Percentiles rank a stretch among this genome's conserved stretches.
These are phyloP conservation scores for Celastrina argiolus DNA, from an alignment of 2,888 invertebrate genomes.

Conservation along the genomic window DNA sequence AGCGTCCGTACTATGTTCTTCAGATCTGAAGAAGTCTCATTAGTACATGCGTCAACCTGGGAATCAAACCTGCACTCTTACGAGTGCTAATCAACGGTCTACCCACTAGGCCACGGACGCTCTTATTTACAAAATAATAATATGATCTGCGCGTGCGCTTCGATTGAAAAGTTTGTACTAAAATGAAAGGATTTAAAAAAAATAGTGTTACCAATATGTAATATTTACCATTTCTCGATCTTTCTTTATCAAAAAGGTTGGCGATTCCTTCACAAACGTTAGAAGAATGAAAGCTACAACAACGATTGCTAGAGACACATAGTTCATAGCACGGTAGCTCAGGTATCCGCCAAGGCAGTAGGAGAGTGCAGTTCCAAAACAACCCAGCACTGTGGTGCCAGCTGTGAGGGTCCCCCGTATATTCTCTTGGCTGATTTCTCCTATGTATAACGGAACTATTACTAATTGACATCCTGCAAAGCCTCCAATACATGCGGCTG, in stretches of 20 bases:
- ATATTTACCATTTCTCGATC: conserved; percentile 19
- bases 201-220: background rate
- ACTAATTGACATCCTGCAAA: conserved; percentile 33
- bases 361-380: conserved; percentile 27
- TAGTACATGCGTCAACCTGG: too few species aligned
- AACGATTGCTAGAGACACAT: conserved; percentile 40
- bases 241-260: conserved; percentile 29
- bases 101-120: too few species aligned
- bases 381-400: conserved; percentile 24
- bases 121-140: too few species aligned
- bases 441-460: conserved; percentile 37
- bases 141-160: too few species aligned
- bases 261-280: conserved; percentile 44
- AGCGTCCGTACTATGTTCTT: too few species aligned
- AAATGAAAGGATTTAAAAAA: too few species aligned
- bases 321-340: conserved; percentile 43
- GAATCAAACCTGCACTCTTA: too few species aligned
- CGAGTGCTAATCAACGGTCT: too few species aligned
- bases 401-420: conserved; percentile 31
- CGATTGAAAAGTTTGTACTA: too few species aligned
- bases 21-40: too few species aligned
- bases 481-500: conserved; percentile 52
- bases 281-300: conserved; percentile 37
- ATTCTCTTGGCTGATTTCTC: conserved; percentile 30
- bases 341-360: conserved; percentile 40